Evolutionary conservation across 92 coral and sea anemone species (phyloP).

Genomic region (Heliopora coerulea): DNA sequence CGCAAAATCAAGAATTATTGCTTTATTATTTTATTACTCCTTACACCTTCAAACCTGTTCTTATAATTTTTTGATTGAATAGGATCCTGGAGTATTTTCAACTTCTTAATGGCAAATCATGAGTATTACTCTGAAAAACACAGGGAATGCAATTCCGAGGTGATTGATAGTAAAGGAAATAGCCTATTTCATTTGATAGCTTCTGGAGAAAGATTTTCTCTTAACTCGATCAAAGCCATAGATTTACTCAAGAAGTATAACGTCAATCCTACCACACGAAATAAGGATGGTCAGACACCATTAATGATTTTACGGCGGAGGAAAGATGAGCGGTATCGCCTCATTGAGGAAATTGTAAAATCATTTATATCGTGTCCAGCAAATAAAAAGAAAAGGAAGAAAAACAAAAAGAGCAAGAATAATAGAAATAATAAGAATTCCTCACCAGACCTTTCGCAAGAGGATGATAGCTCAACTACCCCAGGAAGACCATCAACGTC

Average conservation of each 20-base stretch:
- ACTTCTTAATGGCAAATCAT: conserved; percentile 1
- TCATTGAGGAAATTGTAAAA: conserved; percentile 27
- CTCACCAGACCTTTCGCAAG: background rate
- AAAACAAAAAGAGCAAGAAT: background rate
- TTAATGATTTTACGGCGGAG: conserved; percentile 16
- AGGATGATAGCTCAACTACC: background rate
- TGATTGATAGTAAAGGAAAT: conserved; percentile 14
- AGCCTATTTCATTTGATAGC: conserved; percentile 27
- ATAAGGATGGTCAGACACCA: conserved; percentile 25
- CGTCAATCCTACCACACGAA: conserved; percentile 13
- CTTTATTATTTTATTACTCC: too few species aligned
- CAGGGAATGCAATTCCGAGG: background rate
- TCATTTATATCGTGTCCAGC: background rate
- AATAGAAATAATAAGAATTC: conserved; percentile 12
- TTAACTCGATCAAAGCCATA: conserved; percentile 3
- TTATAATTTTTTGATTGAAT: background rate
- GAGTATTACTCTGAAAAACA: background rate
- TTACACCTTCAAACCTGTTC: too few species aligned
- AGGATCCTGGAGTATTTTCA: conserved; percentile 20
- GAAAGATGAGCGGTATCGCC: conserved; percentile 12
- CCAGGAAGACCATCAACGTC: background rate
- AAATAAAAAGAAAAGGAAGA: conserved; percentile 36
- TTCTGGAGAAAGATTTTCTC: conserved; percentile 8
- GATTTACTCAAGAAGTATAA: conserved; percentile 9
- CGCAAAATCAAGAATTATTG: too few species aligned